Base-by-base conservation (phyloP, 2,797 vertebrate genomes). In the Meda fulgida region DNA sequence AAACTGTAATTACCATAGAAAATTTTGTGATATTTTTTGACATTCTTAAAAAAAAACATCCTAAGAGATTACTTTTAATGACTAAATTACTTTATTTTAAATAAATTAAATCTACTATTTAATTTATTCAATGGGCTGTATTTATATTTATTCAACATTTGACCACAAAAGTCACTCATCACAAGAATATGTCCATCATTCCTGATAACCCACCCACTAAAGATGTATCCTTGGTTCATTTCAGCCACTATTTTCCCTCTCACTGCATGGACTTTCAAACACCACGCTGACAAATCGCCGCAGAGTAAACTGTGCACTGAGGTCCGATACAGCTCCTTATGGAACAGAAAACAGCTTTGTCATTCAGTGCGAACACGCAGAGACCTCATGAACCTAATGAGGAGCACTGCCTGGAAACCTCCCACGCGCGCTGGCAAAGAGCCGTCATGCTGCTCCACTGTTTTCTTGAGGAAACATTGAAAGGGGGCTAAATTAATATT, bases 371-470 rank as follows among this genome's bases (percentile, higher is more conserved):
- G 67, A 73, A 82, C 69, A 72, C 63, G 69, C 76, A 55, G 53
- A 72, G 53, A 71, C 75, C 66, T 63, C 75, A 78, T 77, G 51
- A 70, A 65, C 73, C 73, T 84, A 83, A 84, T 79, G 55, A 84
- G 76, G 66, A 84, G 76, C 83, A 46, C 58, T 79, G 83, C 76
- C 76, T 79, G 83, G 76, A 84, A 84, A 60, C 76, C 51, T 79
- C 83, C 83, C 76, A 84, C 83, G 63, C 83, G 38, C 2, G 23
- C 38, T 84, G 83, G 83, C 76, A 16, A 82, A 18, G 76, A 63
- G 66, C 51, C 16, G 5, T 18, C 3, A 7, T 69, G 9, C 81
- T 65, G 26, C 36, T 78, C 65, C n/a, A 5, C 46, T 60, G 51
- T 71, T 46, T 71, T 36, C 67, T 26, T 6, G 23, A 48, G 51